These are phyloP conservation scores for Psettodes erumei DNA, from an alignment of 2,113 vertebrate genomes.

Conservation along the genomic window DNA sequence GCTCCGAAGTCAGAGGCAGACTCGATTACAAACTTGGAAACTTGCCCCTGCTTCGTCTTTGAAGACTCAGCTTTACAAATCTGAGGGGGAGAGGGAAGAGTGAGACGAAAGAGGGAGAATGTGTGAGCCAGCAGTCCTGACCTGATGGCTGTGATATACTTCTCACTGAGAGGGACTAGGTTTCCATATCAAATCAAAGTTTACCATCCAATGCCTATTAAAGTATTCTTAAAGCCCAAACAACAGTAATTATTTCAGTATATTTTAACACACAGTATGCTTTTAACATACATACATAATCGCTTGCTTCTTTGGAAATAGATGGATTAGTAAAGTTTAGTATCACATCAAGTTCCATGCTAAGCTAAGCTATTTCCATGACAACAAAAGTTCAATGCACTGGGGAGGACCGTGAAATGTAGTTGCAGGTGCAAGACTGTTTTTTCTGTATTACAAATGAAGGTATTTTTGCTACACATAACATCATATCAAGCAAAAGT, in stretches of 20 bases:
- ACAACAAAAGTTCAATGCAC: too few species aligned
- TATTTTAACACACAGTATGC: not conserved
- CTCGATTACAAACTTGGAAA: conserved; percentile 60
- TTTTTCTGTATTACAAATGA: too few species aligned
- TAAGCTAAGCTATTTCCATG: too few species aligned
- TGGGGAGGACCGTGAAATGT: not conserved
- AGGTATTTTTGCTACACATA: too few species aligned
- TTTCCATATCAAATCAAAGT: conserved; percentile 13
- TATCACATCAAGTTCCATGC: too few species aligned
- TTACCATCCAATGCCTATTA: not conserved
- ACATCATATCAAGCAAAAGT: too few species aligned
- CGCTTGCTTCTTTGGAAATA: not conserved
- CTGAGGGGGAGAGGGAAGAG: conserved; percentile 1
- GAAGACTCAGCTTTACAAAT: conserved; percentile 46
- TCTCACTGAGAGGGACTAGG: not conserved
- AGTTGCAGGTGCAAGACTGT: not conserved
- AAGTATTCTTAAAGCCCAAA: not conserved
- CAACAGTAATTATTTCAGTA: not conserved
- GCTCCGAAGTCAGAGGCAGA: conserved; percentile 56
- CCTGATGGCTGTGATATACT: conserved; percentile 15
- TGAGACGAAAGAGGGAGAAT: not conserved
- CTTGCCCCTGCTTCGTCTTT: conserved; percentile 43
- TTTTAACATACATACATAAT: not conserved
- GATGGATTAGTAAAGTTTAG: too few species aligned
- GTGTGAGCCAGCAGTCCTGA: conserved; percentile 12